A percentile compares a stretch with the other conserved stretches of the same genome.
Evolutionary conservation across 2,888 invertebrate species (phyloP).

Genomic region (Rugalucina vietnamica): DNA sequence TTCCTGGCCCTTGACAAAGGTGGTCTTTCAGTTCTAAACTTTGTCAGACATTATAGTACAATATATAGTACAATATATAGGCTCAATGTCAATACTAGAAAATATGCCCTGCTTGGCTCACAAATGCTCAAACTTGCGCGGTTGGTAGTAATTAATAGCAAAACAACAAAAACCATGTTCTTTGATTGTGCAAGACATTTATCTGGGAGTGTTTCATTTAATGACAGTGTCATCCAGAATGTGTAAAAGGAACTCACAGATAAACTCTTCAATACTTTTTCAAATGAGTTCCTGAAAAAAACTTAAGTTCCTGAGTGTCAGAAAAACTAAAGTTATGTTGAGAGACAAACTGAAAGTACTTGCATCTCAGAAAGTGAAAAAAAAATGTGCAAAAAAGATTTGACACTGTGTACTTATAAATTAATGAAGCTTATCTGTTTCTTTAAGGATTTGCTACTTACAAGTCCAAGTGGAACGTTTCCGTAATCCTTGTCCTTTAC

Average conservation of each 20-base stretch:
- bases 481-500: neutral
- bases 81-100: neutral
- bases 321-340: neutral
- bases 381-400: neutral
- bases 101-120: neutral
- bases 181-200: neutral
- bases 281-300: neutral
- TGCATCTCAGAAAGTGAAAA: neutral
- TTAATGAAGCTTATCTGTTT: neutral
- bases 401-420: neutral
- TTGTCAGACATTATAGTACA: neutral
- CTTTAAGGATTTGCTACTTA: neutral
- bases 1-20: neutral
- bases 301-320: neutral
- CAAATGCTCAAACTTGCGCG: neutral
- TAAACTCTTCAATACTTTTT: neutral
- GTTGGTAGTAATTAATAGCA: neutral
- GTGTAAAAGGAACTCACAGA: neutral
- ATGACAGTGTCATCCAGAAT: neutral
- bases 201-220: neutral
- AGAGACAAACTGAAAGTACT: neutral
- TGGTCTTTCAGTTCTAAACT: neutral
- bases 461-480: neutral
- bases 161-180: neutral
- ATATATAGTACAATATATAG: too few relatives aligned